phyloP scores from a whole-genome alignment of 2,113 vertebrate species.

The Thryonomys swinderianus region DNA sequence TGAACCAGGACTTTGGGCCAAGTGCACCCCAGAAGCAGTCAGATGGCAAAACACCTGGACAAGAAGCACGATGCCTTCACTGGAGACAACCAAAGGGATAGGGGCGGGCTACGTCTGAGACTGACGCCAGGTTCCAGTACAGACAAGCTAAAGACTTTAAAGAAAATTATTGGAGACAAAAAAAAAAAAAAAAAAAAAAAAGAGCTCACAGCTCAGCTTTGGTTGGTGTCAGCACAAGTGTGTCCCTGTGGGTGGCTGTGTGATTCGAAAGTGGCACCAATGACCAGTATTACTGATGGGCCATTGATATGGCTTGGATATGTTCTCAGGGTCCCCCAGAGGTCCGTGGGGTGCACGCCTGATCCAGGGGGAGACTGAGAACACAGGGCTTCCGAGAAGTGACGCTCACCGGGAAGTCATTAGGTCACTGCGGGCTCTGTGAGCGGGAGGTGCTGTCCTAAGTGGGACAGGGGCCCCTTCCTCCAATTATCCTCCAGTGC shows the following conservation, averaged over 20 bases:
- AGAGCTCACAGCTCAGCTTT: not conserved
- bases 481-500: not conserved
- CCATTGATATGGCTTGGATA: not conserved
- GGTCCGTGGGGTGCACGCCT: not conserved
- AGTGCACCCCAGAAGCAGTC: slow-evolving; percentile 49
- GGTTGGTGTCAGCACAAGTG: fast-evolving
- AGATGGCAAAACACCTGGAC: slow-evolving; percentile 65
- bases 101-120: not conserved
- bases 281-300: not conserved
- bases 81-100: not conserved
- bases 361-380: not conserved
- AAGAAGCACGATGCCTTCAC: not conserved
- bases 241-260: fast-evolving
- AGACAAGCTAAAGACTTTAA: slow-evolving; percentile 38
- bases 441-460: not conserved
- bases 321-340: no score
- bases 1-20: slow-evolving; percentile 55
- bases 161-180: not conserved
- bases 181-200: not conserved
- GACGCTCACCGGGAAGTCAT: not conserved
- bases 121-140: not conserved
- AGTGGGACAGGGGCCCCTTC: not conserved
- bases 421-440: not conserved
- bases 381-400: not conserved
- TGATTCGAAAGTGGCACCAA: not conserved